Percentiles rank a stretch among this genome's conserved stretches.
Conservation (phyloP, 2,113 vertebrate species). For the Vidua chalybeata region DNA sequence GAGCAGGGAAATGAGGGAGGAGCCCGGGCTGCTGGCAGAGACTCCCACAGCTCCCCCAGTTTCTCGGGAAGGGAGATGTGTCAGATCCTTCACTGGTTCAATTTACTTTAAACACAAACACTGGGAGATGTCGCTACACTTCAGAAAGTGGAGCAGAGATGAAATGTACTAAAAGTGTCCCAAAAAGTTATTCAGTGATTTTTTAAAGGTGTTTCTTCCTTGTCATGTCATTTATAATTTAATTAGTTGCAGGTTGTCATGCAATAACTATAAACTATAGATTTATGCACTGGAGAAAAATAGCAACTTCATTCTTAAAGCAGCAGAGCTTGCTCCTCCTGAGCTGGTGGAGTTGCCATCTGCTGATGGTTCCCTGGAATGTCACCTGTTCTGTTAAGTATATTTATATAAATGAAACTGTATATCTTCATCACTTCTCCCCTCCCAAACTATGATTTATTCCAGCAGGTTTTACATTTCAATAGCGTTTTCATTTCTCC, state of each 20-base stretch:
- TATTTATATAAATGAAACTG: conserved; percentile 48
- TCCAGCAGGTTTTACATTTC: conserved; percentile 60
- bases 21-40: neutral
- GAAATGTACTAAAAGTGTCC: conserved; percentile 38
- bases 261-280: conserved; percentile 60
- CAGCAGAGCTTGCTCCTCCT: conserved; percentile 42
- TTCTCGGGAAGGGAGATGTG: neutral
- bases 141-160: conserved; percentile 11
- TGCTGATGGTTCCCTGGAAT: conserved; percentile 66
- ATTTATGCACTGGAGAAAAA: conserved; percentile 52
- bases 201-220: conserved; percentile 34
- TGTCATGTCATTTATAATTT: conserved; percentile 63
- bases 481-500: conserved; percentile 59
- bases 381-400: conserved; percentile 54
- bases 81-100: conserved; percentile 11
- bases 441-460: conserved; percentile 15
- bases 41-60: neutral
- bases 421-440: conserved; percentile 22
- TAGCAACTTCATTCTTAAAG: conserved; percentile 69
- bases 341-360: conserved; percentile 69
- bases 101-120: conserved; percentile 45
- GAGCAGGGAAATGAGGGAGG: neutral
- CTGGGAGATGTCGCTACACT: neutral
- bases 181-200: conserved; percentile 57
- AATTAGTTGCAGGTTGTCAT: conserved; percentile 68